Conservation (phyloP, 2,888 invertebrate genomes). For the Bedellia somnulentella region DNA sequence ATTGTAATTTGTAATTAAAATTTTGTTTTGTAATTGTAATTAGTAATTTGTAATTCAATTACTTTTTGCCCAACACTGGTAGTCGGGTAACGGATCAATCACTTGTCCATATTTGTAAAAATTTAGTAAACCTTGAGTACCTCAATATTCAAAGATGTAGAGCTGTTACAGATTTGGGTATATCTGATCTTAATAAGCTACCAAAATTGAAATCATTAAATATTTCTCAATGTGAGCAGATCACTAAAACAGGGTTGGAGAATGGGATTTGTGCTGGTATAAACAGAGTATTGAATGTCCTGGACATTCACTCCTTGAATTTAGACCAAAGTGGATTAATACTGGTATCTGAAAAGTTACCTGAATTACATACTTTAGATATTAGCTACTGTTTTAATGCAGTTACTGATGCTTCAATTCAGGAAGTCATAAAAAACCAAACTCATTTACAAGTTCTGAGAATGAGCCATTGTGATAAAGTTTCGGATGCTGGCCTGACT, state of each 20-base stretch:
- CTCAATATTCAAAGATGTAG: conserved; percentile 67
- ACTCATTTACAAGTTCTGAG: conserved; percentile 60
- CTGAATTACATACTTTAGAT: conserved; percentile 62
- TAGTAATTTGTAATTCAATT: no score
- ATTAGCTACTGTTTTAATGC: conserved; percentile 70
- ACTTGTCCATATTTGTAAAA: conserved; percentile 60
- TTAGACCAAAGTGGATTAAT: conserved; percentile 66
- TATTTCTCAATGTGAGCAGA: conserved; percentile 67
- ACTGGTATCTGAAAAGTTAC: conserved; percentile 59
- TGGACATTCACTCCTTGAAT: conserved; percentile 62
- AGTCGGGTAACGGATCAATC: conserved; percentile 69
- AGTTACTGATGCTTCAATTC: conserved; percentile 69
- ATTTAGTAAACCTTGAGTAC: conserved; percentile 57
- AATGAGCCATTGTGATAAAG: conserved; percentile 67
- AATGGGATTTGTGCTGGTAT: conserved; percentile 58
- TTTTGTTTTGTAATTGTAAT: no score
- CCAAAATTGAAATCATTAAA: conserved; percentile 61
- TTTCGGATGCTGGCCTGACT: conserved; percentile 72
- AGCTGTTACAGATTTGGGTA: conserved; percentile 65
- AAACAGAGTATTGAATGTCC: conserved; percentile 48
- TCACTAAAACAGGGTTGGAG: conserved; percentile 64
- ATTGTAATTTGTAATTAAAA: no score
- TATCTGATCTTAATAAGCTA: conserved; percentile 54
- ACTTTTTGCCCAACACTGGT: no score
- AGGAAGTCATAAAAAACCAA: conserved; percentile 68